phyloP scores from a whole-genome alignment of 2,888 invertebrate genomes.

The Amblyteles armatorius region DNA sequence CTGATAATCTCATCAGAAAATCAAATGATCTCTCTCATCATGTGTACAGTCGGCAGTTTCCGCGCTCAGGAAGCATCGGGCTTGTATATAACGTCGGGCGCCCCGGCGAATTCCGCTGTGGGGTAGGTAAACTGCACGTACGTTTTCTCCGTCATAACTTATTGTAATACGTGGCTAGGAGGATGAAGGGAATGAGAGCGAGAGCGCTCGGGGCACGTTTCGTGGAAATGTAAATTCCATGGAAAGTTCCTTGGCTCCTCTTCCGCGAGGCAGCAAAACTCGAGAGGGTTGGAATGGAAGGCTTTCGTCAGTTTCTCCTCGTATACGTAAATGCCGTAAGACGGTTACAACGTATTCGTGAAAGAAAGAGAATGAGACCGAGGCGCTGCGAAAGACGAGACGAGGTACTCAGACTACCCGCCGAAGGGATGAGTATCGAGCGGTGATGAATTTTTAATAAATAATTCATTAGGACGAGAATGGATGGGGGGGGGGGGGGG shows the following conservation, averaged over 20 bases:
- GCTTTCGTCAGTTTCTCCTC: constrained; percentile 67
- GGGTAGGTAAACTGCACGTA: constrained; percentile 64
- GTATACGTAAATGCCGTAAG: constrained; percentile 42
- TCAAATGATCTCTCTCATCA: constrained; percentile 48
- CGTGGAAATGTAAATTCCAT: constrained; percentile 73
- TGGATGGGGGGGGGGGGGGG: not conserved
- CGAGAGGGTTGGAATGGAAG: constrained; percentile 65
- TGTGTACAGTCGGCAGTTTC: constrained; percentile 58
- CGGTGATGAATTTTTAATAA: constrained; percentile 76
- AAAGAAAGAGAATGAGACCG: constrained; percentile 23
- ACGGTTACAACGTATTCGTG: constrained; percentile 48
- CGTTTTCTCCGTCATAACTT: constrained; percentile 62
- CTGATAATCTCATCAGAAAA: constrained; percentile 21
- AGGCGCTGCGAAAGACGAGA: not conserved
- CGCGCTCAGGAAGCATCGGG: constrained; percentile 63
- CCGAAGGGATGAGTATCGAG: constrained; percentile 55
- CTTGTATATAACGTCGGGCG: not conserved
- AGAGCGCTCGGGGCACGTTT: constrained; percentile 66
- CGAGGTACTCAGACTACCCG: constrained; percentile 47
- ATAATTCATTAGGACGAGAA: constrained; percentile 73
- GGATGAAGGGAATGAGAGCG: constrained; percentile 65
- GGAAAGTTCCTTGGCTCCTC: constrained; percentile 70
- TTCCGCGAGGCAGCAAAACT: constrained; percentile 67
- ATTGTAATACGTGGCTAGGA: constrained; percentile 56
- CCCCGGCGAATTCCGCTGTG: constrained; percentile 51